Percentiles rank a stretch among this genome's conserved stretches.
phyloP scores from a whole-genome alignment of 2,797 vertebrate species.

The Hydrocynus forskahlii region DNA sequence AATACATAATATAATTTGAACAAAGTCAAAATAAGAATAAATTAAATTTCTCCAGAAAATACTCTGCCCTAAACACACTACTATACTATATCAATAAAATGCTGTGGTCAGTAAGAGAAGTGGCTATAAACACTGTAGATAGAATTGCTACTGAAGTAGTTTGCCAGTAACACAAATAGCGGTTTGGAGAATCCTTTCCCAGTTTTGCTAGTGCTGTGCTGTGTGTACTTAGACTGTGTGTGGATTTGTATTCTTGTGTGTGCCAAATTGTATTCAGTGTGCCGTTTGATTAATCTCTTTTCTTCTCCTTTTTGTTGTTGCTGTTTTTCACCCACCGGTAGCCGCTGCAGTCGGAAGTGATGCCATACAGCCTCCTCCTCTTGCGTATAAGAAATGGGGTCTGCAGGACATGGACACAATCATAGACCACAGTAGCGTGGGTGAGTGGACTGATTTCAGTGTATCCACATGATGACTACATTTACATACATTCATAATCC shows the following conservation, averaged over 20 bases:
- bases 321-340: slow-evolving; percentile 57
- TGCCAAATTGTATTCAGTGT: neutral
- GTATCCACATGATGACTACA: too few species aligned
- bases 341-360: slow-evolving; percentile 96
- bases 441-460: slow-evolving; percentile 85
- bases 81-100: too few species aligned
- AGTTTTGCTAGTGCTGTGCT: neutral
- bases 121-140: too few species aligned
- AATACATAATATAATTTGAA: too few species aligned
- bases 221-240: neutral
- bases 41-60: too few species aligned
- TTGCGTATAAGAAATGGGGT: slow-evolving; percentile 98
- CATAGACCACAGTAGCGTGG: slow-evolving; percentile 92
- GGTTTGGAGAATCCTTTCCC: neutral
- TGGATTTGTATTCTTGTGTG: neutral
- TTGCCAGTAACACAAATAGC: too few species aligned
- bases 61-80: too few species aligned
- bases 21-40: too few species aligned
- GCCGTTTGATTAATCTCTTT: neutral
- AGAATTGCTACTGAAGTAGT: too few species aligned
- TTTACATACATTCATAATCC: too few species aligned
- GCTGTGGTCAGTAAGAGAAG: too few species aligned
- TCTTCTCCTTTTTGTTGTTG: neutral
- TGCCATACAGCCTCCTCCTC: slow-evolving; percentile 91
- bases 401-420: slow-evolving; percentile 93